Conservation (phyloP, 2,797 vertebrate genomes). For the Aythya fuligula region DNA sequence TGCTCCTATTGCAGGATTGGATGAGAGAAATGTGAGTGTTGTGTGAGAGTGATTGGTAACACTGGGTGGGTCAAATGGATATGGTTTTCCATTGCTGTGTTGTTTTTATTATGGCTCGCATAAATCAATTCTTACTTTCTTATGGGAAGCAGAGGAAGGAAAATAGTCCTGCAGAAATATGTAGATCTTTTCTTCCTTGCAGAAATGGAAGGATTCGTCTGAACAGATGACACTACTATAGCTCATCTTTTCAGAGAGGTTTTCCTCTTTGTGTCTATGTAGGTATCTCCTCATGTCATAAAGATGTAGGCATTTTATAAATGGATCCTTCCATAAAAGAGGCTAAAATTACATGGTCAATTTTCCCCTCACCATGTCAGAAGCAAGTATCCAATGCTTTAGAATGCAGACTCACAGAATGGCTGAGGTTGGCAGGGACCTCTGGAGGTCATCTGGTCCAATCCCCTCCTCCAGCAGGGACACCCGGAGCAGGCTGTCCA, state of each 20-base stretch:
- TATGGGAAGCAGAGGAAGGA: not conserved
- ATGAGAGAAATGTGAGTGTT: not conserved
- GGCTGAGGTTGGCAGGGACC: too few relatives aligned
- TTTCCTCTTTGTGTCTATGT: not conserved
- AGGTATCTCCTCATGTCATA: not conserved
- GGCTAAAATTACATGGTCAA: rapidly evolving
- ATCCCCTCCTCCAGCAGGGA: too few relatives aligned
- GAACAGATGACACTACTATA: not conserved
- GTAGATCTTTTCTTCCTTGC: not conserved
- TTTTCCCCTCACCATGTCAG: not conserved
- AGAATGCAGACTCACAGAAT: not conserved
- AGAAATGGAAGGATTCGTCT: not conserved
- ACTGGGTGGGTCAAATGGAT: not conserved
- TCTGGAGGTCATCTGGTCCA: too few relatives aligned
- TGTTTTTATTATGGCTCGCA: not conserved
- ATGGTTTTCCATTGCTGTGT: not conserved
- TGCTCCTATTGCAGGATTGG: not conserved
- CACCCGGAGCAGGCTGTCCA: too few relatives aligned
- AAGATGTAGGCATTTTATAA: not conserved
- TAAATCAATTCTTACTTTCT: not conserved
- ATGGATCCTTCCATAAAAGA: not conserved
- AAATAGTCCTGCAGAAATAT: not conserved
- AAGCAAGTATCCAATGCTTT: not conserved
- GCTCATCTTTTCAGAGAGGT: not conserved
- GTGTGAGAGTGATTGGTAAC: not conserved